phyloP scores from a whole-genome alignment of 1,140 invertebrate genomes.

The Drepana arcuata region DNA sequence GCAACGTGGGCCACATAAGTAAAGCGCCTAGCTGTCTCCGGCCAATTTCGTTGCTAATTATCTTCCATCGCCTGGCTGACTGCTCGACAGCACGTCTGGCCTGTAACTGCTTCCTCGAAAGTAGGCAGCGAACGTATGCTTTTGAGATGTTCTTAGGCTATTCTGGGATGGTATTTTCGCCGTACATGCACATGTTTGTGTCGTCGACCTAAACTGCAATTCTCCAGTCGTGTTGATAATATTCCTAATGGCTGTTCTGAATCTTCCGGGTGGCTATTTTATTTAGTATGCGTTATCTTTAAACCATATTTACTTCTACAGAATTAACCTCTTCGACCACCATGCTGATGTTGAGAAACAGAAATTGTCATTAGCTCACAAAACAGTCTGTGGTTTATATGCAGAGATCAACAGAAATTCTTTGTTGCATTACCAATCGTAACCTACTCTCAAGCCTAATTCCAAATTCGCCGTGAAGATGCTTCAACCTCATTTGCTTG shows the following conservation, averaged over 20 bases:
- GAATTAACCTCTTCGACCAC: background rate
- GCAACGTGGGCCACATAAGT: constrained; percentile 50
- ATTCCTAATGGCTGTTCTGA: background rate
- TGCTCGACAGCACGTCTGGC: constrained; percentile 43
- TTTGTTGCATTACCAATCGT: constrained; percentile 10
- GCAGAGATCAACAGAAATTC: background rate
- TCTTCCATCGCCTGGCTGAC: constrained; percentile 42
- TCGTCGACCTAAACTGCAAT: constrained; percentile 28
- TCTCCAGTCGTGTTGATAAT: constrained; percentile 12
- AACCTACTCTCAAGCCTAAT: constrained; percentile 9
- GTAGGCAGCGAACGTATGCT: constrained; percentile 37
- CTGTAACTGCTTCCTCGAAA: constrained; percentile 40
- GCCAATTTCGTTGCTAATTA: constrained; percentile 64
- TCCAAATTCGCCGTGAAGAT: constrained; percentile 11
- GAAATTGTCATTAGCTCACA: too few relatives aligned
- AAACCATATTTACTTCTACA: background rate
- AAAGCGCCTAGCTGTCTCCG: constrained; percentile 64
- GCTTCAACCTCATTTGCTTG: constrained; percentile 13
- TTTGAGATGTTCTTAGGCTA: constrained; percentile 23
- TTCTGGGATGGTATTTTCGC: constrained; percentile 38
- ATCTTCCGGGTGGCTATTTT: too few relatives aligned
- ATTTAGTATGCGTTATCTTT: background rate
- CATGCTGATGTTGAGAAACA: too few relatives aligned
- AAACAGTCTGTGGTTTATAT: too few relatives aligned
- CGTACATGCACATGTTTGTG: constrained; percentile 26